Conservation (phyloP, 1,140 invertebrate species). For the Brachionus asplanchnoidis region DNA sequence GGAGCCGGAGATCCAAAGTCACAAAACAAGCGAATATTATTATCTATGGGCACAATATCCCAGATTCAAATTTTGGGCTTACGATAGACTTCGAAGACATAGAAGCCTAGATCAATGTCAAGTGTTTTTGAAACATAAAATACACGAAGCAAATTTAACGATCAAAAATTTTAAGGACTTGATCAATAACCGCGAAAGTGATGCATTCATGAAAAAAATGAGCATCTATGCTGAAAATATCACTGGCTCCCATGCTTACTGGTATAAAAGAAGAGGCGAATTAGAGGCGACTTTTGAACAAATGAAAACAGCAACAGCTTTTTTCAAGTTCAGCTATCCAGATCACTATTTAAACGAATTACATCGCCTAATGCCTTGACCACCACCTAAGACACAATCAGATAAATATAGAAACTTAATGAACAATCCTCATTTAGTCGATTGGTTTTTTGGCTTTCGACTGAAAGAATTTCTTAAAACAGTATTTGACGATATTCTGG, state of each 20-base stretch:
- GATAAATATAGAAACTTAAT: background rate
- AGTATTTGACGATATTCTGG: background rate
- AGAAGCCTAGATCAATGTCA: background rate
- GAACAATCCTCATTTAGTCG: background rate
- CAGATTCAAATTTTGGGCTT: constrained; percentile 3
- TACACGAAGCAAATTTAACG: background rate
- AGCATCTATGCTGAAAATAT: background rate
- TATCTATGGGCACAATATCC: background rate
- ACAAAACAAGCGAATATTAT: background rate
- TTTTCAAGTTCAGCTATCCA: background rate
- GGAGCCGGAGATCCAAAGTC: constrained; percentile 3
- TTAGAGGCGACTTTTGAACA: background rate
- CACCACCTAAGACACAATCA: background rate
- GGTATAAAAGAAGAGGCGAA: background rate
- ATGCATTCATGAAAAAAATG: background rate
- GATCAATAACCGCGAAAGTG: background rate
- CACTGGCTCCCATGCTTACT: background rate
- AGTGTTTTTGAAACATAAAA: background rate
- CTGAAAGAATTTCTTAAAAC: background rate
- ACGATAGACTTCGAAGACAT: background rate
- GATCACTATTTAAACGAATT: background rate
- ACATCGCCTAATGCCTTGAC: background rate
- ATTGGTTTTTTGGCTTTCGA: background rate
- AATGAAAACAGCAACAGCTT: background rate
- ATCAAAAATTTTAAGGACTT: background rate